phyloP scores from a whole-genome alignment of 2,113 vertebrate genomes.

The Gymnogyps californianus region DNA sequence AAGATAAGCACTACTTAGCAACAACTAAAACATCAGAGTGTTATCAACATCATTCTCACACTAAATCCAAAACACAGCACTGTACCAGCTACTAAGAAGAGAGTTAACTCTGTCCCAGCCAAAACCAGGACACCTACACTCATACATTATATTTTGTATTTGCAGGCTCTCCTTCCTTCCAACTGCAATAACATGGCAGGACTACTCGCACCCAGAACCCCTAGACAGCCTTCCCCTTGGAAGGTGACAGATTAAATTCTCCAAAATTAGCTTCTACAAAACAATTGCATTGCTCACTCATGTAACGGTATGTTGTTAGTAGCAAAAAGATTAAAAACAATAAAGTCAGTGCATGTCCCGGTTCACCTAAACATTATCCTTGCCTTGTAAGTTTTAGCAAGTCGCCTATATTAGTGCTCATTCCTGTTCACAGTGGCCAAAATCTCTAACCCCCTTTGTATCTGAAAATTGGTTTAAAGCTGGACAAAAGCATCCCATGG shows the following conservation, averaged over 20 bases:
- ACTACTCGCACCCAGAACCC: rapidly evolving
- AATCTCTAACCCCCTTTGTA: background rate
- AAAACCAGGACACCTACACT: background rate
- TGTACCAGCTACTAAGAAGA: no score
- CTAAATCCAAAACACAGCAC: no score
- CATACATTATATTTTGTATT: background rate
- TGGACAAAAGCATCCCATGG: background rate
- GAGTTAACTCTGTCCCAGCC: no score
- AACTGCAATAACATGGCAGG: background rate
- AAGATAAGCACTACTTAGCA: no score
- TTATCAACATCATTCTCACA: no score
- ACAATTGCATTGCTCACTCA: background rate
- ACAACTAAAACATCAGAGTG: no score
- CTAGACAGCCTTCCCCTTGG: background rate
- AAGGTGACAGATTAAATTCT: background rate
- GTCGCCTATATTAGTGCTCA: background rate
- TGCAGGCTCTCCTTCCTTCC: background rate
- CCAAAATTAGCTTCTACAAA: background rate
- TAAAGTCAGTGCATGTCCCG: background rate
- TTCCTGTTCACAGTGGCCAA: background rate
- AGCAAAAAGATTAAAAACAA: background rate
- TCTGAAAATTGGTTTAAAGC: background rate
- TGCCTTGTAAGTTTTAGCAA: background rate
- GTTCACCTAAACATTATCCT: background rate
- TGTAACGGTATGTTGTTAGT: background rate